phyloP scores from a whole-genome alignment of 2,113 vertebrate species.

The Nesospiza acunhae region DNA sequence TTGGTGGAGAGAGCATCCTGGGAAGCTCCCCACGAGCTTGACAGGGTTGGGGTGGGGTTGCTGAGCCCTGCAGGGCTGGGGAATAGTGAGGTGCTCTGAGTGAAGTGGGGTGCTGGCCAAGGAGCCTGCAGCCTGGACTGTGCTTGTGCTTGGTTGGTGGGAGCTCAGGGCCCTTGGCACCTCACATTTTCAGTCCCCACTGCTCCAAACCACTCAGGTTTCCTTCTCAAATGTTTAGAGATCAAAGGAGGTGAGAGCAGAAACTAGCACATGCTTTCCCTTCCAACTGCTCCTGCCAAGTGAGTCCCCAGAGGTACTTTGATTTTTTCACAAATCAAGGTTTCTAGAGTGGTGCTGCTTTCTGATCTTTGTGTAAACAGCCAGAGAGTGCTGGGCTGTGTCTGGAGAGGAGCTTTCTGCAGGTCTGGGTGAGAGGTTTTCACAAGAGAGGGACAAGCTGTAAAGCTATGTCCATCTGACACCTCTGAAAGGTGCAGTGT shows the following conservation, averaged over 20 bases:
- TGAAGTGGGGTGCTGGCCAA: neutral
- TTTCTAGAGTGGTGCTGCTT: neutral
- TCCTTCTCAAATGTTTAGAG: neutral
- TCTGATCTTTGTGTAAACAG: neutral
- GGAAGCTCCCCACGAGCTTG: neutral
- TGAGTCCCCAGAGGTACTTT: neutral
- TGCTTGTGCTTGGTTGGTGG: accelerated
- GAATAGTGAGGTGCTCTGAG: accelerated
- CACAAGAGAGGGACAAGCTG: neutral
- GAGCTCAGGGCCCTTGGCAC: neutral
- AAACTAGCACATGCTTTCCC: neutral
- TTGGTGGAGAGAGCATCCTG: neutral
- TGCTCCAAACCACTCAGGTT: neutral
- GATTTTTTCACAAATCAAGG: neutral
- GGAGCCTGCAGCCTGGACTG: neutral
- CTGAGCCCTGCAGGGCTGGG: neutral
- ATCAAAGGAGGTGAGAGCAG: neutral
- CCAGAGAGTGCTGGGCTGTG: neutral
- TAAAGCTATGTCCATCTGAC: neutral
- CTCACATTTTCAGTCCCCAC: neutral
- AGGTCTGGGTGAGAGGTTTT: neutral
- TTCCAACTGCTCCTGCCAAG: neutral
- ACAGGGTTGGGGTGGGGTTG: neutral
- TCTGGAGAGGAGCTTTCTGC: neutral
- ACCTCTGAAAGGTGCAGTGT: neutral